These are phyloP conservation scores for Orientallactaga bullata DNA, from an alignment of 2,113 vertebrate species.

Conservation along the genomic window DNA sequence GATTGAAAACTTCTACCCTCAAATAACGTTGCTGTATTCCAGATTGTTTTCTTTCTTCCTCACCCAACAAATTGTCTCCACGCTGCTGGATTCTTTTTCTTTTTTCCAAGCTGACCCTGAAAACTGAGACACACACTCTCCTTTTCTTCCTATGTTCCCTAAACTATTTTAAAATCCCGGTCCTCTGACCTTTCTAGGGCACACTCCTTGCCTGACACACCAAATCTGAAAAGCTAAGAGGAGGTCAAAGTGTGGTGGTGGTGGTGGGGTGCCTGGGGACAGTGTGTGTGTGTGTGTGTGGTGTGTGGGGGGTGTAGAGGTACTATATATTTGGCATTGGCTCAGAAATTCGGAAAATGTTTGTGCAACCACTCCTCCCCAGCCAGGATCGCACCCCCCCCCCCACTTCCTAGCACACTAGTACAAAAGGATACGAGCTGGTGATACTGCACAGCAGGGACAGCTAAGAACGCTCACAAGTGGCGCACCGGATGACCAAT, in stretches of 20 bases:
- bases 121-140: neutral
- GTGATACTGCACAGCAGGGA: constrained; percentile 44
- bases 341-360: constrained; percentile 82
- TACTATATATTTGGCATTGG: constrained; percentile 65
- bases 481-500: neutral
- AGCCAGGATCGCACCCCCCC: constrained; percentile 42
- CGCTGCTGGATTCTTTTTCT: neutral
- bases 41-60: constrained; percentile 54
- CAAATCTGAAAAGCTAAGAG: constrained; percentile 19
- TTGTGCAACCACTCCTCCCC: constrained; percentile 78
- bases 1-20: constrained; percentile 69
- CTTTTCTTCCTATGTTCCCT: constrained; percentile 42
- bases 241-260: constrained; percentile 57
- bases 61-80: constrained; percentile 43
- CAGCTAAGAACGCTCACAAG: neutral
- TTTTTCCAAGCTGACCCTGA: constrained; percentile 41
- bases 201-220: constrained; percentile 67
- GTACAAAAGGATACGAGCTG: constrained; percentile 62
- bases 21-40: neutral
- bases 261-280: neutral
- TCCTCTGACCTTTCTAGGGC: constrained; percentile 59
- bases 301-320: constrained; percentile 31
- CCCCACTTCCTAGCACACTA: constrained; percentile 46
- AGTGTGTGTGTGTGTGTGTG: neutral
- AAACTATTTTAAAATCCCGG: constrained; percentile 68